These are phyloP conservation scores for Cydia splendana DNA, from an alignment of 1,140 invertebrate genomes.

Conservation along the genomic window DNA sequence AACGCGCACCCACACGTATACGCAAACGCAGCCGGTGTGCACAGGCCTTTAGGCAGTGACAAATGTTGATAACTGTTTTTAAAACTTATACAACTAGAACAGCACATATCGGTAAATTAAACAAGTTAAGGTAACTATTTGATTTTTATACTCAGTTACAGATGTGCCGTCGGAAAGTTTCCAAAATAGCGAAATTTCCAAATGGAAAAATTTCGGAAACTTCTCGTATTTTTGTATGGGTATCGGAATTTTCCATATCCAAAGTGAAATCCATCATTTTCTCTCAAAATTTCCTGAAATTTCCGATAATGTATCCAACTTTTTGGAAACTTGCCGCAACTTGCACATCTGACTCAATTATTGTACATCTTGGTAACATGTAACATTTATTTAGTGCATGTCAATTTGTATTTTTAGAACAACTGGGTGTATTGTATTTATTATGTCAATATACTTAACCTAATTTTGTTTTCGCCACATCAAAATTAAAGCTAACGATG, in stretches of 20 bases:
- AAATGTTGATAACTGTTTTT: conserved; percentile 28
- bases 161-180: too few species aligned
- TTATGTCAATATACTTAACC: conserved; percentile 1
- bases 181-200: too few species aligned
- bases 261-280: too few species aligned
- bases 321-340: too few species aligned
- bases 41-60: conserved; percentile 54
- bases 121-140: neutral
- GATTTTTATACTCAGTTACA: neutral
- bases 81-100: conserved; percentile 4
- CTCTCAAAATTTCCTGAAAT: too few species aligned
- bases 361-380: conserved; percentile 42
- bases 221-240: too few species aligned
- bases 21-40: too few species aligned
- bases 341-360: too few species aligned
- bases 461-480: conserved; percentile 34
- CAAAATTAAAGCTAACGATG: conserved; percentile 60
- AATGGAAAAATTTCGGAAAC: too few species aligned
- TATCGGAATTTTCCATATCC: too few species aligned
- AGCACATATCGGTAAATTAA: conserved; percentile 6
- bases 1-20: too few species aligned
- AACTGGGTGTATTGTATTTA: neutral
- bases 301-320: too few species aligned
- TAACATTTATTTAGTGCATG: conserved; percentile 23
- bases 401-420: conserved; percentile 26